Evolutionary conservation across 2,888 invertebrate genomes (phyloP).

Genomic region (Trachelus iudaicus): DNA sequence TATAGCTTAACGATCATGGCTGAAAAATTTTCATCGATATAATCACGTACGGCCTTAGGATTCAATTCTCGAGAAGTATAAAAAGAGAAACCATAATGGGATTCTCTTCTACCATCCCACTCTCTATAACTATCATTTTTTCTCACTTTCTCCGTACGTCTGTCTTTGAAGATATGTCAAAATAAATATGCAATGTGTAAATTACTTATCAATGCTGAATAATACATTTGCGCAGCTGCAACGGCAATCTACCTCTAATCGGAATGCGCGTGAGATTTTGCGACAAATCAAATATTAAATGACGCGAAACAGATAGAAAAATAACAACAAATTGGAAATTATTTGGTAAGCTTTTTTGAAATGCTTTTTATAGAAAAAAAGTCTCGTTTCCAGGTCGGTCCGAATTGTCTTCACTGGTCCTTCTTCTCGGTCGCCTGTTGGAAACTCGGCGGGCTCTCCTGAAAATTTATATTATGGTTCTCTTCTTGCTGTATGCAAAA

Average conservation of each 20-base stretch:
- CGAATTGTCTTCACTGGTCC: conserved; percentile 70
- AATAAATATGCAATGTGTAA: conserved; percentile 26
- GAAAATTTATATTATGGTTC: conserved; percentile 41
- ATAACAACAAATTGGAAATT: conserved; percentile 21
- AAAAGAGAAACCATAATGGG: neutral
- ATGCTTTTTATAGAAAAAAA: conserved; percentile 2
- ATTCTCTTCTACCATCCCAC: neutral
- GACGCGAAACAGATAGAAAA: neutral
- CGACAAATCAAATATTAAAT: neutral
- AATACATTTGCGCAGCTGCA: neutral
- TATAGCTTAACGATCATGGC: neutral
- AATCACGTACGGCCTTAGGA: neutral
- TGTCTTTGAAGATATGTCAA: neutral
- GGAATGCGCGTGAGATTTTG: neutral
- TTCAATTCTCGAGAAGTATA: neutral
- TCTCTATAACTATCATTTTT: neutral
- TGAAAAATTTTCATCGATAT: neutral
- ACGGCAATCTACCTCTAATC: neutral
- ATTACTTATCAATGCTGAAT: conserved; percentile 3
- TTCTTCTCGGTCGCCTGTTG: conserved; percentile 82
- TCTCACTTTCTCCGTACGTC: neutral
- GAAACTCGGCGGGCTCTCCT: conserved; percentile 89
- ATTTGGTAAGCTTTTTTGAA: conserved; percentile 13
- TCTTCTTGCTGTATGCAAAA: neutral
- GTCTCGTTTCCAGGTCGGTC: neutral